Evolutionary conservation across 2,113 vertebrate species (phyloP).

Genomic region (Lathamus discolor): DNA sequence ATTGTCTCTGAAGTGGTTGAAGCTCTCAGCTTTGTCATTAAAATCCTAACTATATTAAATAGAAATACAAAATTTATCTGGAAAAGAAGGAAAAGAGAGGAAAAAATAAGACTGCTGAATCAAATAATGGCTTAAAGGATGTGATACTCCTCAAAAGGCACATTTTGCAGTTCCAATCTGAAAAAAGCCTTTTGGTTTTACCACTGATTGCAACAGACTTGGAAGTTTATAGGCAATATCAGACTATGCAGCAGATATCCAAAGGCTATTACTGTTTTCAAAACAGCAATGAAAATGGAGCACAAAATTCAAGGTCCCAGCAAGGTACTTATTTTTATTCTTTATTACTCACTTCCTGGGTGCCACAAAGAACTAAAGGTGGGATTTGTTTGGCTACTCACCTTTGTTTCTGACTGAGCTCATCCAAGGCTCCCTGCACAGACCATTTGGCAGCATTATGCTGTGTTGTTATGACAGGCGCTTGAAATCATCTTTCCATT

Average conservation of each 20-base stretch:
- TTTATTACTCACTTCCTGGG: neutral
- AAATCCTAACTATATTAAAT: constrained; percentile 97
- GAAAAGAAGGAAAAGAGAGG: neutral
- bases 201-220: neutral
- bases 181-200: neutral
- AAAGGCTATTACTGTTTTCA: neutral
- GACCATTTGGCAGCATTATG: neutral
- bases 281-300: neutral
- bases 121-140: neutral
- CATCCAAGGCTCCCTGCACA: neutral
- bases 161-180: neutral
- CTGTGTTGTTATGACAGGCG: accelerated
- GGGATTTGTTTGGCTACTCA: neutral
- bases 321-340: neutral
- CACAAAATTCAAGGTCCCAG: neutral
- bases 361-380: neutral
- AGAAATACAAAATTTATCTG: constrained; percentile 98
- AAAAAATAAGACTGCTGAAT: neutral
- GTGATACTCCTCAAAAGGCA: neutral
- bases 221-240: neutral
- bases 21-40: constrained; percentile 96
- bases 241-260: neutral
- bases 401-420: neutral
- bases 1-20: constrained; percentile 97
- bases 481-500: neutral